Conservation (phyloP, 2,888 invertebrate genomes). For the Vannuccia rotundouncinata region DNA sequence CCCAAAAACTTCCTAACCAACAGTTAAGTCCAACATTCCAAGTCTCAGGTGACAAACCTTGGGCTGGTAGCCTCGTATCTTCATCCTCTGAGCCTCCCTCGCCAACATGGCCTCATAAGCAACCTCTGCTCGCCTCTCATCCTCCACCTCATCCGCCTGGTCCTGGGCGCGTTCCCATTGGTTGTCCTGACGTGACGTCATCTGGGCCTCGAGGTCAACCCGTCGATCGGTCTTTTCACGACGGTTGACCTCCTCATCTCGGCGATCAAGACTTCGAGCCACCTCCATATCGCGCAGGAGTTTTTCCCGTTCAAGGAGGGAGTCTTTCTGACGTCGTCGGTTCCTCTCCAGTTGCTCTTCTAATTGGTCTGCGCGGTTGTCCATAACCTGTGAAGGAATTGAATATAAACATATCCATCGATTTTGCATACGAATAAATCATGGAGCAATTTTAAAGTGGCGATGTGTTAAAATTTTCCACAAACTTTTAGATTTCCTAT, state of each 20-base stretch:
- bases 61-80: conserved; percentile 4
- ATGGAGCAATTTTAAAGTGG: no score
- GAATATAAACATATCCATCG: no score
- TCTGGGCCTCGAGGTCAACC: conserved; percentile 49
- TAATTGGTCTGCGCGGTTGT: conserved; percentile 50
- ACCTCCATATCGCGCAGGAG: conserved; percentile 52
- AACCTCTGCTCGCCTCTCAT: conserved; percentile 46
- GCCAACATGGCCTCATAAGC: conserved; percentile 49
- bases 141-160: conserved; percentile 43
- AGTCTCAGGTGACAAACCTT: no score
- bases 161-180: background rate
- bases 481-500: no score
- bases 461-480: no score
- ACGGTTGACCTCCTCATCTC: conserved; percentile 47
- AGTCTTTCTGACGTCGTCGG: conserved; percentile 49
- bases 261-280: conserved; percentile 49
- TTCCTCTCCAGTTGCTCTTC: conserved; percentile 48
- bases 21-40: no score
- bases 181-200: conserved; percentile 37
- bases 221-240: conserved; percentile 45
- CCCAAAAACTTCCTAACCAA: no score
- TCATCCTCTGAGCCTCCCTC: conserved; percentile 49
- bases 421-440: no score
- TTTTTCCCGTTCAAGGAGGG: conserved; percentile 50
- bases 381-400: conserved; percentile 46